phyloP scores from a whole-genome alignment of 2,113 vertebrate genomes.

The Dendrocopos noguchii region DNA sequence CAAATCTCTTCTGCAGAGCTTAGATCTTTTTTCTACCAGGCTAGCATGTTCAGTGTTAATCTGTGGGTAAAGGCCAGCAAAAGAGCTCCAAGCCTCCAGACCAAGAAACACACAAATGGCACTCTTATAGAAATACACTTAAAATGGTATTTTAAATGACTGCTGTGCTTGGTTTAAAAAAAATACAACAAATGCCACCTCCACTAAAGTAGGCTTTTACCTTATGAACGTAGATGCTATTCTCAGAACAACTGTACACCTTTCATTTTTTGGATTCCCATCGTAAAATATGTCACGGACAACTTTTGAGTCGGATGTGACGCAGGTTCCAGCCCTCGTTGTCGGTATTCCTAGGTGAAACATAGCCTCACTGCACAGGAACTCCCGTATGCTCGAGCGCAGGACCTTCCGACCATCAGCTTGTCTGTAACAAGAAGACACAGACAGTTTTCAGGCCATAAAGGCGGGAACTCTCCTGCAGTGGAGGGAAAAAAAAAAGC shows the following conservation, averaged over 20 bases:
- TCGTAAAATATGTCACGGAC: conserved; percentile 88
- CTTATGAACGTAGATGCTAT: conserved; percentile 93
- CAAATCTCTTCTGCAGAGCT: neutral
- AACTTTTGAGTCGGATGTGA: conserved; percentile 87
- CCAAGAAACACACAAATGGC: accelerated
- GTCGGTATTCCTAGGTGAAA: conserved; percentile 91
- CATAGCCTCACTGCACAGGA: conserved; percentile 96
- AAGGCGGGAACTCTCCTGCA: neutral
- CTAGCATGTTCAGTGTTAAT: neutral
- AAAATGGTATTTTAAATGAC: neutral
- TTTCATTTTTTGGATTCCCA: conserved; percentile 85
- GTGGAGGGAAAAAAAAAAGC: neutral
- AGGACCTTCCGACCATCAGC: conserved; percentile 95
- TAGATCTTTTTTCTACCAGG: neutral
- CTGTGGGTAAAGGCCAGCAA: neutral
- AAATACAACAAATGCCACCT: neutral
- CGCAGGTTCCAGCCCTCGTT: conserved; percentile 88
- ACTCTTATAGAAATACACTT: neutral
- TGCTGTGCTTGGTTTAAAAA: neutral
- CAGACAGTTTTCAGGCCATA: accelerated
- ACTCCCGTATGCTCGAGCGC: conserved; percentile 94
- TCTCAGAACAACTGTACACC: conserved; percentile 90
- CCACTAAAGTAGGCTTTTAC: conserved; percentile 49
- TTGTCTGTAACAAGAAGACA: conserved; percentile 76
- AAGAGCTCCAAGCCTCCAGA: neutral